Base-by-base conservation (phyloP, 2,888 invertebrate genomes). In the Ramazzottius varieornatus region DNA sequence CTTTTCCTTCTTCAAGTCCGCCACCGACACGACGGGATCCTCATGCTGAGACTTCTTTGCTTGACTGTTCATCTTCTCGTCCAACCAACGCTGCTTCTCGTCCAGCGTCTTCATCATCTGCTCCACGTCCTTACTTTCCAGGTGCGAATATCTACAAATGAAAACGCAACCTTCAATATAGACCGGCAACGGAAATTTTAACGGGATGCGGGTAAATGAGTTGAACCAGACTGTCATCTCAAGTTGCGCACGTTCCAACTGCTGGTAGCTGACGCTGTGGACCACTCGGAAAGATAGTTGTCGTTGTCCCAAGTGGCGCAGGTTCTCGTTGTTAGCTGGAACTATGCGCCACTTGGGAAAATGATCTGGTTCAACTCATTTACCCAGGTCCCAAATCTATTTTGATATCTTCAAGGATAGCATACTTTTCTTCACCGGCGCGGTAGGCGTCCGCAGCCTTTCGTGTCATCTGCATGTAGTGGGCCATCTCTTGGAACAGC, bases 51-150 rank as follows among this genome's bases (percentile, higher is more conserved):
- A 82, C 66, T 83, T 78, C 70, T 80, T 80, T 32, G 81, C 80
- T 65, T 86, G 81, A 69, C 82, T 80, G 67, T 81, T 79, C 67
- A 86, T 81, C 69, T 86, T 82, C 67, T 81, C 81, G 71, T 93
- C 89, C 66, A 90, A 79, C 91, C 92, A 94, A 68, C 81, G 81
- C 71, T 84, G 81, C 67, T 86, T 83, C 71, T 83, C 83, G 67
- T 83, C 82, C 46, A 85, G 79, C 1, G 83, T 80, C 67, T 83
- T 83, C 54, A 81, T 85, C 67, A 85, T 83, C 40, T 91, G 81
- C 70, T 92, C 91, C 34, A 85, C 84, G 64, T 78, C 78, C 33
- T 75, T 76, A 65, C 75, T 72, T 20, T 84, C 82, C 66, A 92
- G 76, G 75, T 94, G 93, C 65, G 83, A 80, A 66, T 75, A 76